Evolutionary conservation across 1,140 invertebrate genomes (phyloP), one percentile per base, ranked within the genome.

Genomic region (Meteorus sp.): DNA sequence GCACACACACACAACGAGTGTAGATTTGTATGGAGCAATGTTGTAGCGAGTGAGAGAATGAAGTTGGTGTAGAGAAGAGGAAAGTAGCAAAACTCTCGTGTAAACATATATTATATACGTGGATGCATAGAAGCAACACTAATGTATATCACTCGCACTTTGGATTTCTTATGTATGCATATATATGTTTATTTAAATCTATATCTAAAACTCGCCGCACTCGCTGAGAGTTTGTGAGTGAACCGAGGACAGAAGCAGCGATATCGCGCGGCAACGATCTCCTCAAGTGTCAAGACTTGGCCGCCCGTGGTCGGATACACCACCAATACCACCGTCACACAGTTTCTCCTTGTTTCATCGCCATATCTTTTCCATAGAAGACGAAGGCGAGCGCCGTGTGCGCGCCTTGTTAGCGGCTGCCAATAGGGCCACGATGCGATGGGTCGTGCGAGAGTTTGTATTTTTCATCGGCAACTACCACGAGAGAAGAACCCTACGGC

Each of bases 221-320:
- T 65, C 54, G 19, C 35, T 57, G 54, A 60, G 61, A 68, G 59
- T 20, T 43, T 43, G 31, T 52, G 63, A 66, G 67, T 60, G 52
- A 61, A 61, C 33, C 56, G 64, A 66, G 67, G 65, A 71, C 68
- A 73, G 66, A 59, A 61, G 68, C 64, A 66, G 55, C 58, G 64
- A 76, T 79, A 78, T 78, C 75, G 65, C 53, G 60, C 63, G 57
- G 63, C 63, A 72, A 60, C 56, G 67, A 79, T 77, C 77, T 75
- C 25, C 56, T 61, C 67, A 67, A 70, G 72, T 76, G 75, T 74
- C 74, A 73, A 69, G 59, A 53, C 59, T 65, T 61, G 66, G 37
- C 54, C 64, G 43, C 56, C 54, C 68, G 29, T 13, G 65, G 71
- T 56, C 56, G 48, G 54, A 55, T 77, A 74, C 67, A 71, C 69